Conservation (phyloP, 2,888 invertebrate species). For the Drosophila sordidapex region DNA sequence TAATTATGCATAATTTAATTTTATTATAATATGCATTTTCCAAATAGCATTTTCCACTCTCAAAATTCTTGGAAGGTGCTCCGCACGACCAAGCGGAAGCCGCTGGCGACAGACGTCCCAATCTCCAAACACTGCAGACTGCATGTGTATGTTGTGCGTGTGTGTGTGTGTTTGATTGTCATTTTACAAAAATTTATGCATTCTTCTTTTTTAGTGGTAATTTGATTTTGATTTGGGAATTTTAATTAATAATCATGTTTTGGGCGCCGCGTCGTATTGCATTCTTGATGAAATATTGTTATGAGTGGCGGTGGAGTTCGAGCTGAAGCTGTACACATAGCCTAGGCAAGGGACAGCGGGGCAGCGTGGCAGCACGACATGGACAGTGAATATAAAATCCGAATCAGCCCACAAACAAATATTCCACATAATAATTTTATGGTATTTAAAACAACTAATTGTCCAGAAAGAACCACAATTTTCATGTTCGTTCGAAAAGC, state of each 20-base stretch:
- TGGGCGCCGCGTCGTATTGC: slow-evolving; percentile 46
- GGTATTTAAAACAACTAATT: slow-evolving; percentile 69
- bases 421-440: slow-evolving; percentile 62
- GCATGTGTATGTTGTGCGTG: slow-evolving; percentile 14
- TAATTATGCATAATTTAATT: slow-evolving; percentile 80
- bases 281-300: slow-evolving; percentile 67
- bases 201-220: slow-evolving; percentile 71
- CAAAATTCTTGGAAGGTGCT: slow-evolving; percentile 57
- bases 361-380: slow-evolving; percentile 23
- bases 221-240: slow-evolving; percentile 81
- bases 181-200: slow-evolving; percentile 68
- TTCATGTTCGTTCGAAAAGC: slow-evolving; percentile 32
- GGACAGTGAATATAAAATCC: slow-evolving; percentile 44
- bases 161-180: slow-evolving; percentile 42
- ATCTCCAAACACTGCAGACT: slow-evolving; percentile 12
- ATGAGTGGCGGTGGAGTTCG: slow-evolving; percentile 10
- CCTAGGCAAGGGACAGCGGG: not conserved
- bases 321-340: not conserved
- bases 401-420: slow-evolving; percentile 37
- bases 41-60: slow-evolving; percentile 46
- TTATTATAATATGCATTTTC: slow-evolving; percentile 71
- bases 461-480: slow-evolving; percentile 46
- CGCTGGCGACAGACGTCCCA: slow-evolving; percentile 67
- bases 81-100: slow-evolving; percentile 65
- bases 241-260: slow-evolving; percentile 80